Base-by-base conservation (phyloP, 2,888 invertebrate genomes). In the Danaus chrysippus region DNA sequence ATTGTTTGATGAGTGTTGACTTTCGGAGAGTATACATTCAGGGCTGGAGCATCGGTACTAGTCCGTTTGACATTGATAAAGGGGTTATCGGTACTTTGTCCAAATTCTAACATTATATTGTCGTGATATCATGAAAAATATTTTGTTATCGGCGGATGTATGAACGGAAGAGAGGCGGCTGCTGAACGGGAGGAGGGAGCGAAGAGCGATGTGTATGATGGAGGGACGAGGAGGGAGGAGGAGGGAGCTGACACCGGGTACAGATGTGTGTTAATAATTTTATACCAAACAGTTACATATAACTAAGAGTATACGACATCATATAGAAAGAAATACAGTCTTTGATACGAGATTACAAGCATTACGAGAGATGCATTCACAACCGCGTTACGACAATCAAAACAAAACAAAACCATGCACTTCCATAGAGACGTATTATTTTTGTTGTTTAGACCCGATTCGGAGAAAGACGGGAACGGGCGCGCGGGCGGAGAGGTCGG, bases 401-500 rank as follows among this genome's bases (percentile, higher is more conserved):
- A 34, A 34, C 23, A 34, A 34, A 79, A 78, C 79, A 83, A 84
- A 86, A 86, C 83, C 87, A 86, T 86, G 82, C 82, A 83, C 84
- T 85, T 87, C 87, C 87, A 86, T 86, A 87, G 84, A 79, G 82
- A 75, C 73, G 73, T 78, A 84, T 84, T 90, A 87, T 90, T 91
- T 89, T 87, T 82, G 87, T 87, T 89, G 84, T 81, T 78, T 84
- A 84, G 84, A 83, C 83, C 83, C 82, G 83, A 81, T 90, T 90
- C 86, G 83, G 86, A 87, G 90, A 88, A 86, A 79, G 81, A 81
- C 75, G 76, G 74, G 73, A 77, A 77, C 73, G 80, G 76, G 78
- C 76, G 79, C 71, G 84, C 84, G 83, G 85, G 87, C 82, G 86
- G 84, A 83, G 80, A 88, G 91, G 90, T 90, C 90, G 89, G 87